These are phyloP conservation scores for Lamellibrachia satsuma DNA, from an alignment of 2,888 invertebrate genomes.

Conservation along the genomic window DNA sequence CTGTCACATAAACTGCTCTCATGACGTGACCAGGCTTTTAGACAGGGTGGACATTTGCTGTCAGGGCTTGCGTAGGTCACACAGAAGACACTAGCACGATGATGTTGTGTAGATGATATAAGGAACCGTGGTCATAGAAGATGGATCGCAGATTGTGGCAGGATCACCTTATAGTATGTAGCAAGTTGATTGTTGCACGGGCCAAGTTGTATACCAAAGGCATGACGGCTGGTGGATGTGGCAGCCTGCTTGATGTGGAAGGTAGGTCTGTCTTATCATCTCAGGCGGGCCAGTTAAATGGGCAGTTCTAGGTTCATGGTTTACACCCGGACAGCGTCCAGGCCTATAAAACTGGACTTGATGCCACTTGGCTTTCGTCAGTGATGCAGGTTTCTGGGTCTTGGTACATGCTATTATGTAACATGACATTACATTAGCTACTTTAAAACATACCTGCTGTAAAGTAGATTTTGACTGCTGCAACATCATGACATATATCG, in stretches of 20 bases:
- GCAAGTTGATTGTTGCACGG: slow-evolving; percentile 33
- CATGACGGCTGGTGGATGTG: not conserved
- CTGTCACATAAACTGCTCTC: slow-evolving; percentile 1
- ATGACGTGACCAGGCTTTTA: not conserved
- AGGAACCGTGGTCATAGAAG: not conserved
- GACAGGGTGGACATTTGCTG: not conserved
- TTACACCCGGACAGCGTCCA: not conserved
- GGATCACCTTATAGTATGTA: slow-evolving; percentile 39
- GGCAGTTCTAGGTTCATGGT: not conserved
- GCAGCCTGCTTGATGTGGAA: slow-evolving; percentile 1
- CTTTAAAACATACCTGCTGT: too few species aligned
- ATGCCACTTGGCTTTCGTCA: too few species aligned
- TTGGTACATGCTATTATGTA: too few species aligned
- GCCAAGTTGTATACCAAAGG: slow-evolving; percentile 32
- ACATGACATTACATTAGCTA: too few species aligned
- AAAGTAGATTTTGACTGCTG: too few species aligned
- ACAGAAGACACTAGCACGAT: not conserved
- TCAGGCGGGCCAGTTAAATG: not conserved
- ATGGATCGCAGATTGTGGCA: slow-evolving; percentile 41
- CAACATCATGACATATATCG: too few species aligned
- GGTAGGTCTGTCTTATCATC: not conserved
- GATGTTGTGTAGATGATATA: not conserved
- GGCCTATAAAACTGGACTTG: too few species aligned
- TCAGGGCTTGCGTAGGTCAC: not conserved
- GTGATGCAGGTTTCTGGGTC: too few species aligned